Evolutionary conservation across 2,888 invertebrate genomes (phyloP).

Genomic region (Hofmannophila pseudospretella): DNA sequence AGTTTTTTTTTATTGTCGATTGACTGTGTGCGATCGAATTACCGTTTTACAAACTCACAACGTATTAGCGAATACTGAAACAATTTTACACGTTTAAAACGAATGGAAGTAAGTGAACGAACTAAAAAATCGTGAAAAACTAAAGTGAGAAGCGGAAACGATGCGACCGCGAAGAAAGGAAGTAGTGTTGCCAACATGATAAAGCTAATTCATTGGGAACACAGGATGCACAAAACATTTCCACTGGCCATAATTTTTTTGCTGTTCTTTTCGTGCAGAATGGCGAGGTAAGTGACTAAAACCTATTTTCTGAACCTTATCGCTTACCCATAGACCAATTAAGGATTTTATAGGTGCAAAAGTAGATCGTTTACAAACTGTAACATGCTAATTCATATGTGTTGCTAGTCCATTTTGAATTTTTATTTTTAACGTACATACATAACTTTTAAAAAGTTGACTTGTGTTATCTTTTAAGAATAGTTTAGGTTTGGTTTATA

Average conservation of each 20-base stretch:
- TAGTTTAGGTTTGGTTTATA: too few relatives aligned
- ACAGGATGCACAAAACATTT: slow-evolving; percentile 63
- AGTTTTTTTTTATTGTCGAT: neutral
- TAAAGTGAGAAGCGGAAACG: slow-evolving; percentile 48
- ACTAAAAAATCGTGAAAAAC: slow-evolving; percentile 8
- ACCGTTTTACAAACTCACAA: slow-evolving; percentile 15
- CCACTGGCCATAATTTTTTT: slow-evolving; percentile 52
- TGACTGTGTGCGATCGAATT: slow-evolving; percentile 17
- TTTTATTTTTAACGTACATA: too few relatives aligned
- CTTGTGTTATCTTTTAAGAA: too few relatives aligned
- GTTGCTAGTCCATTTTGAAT: too few relatives aligned
- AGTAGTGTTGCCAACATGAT: slow-evolving; percentile 72
- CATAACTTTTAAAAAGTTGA: too few relatives aligned
- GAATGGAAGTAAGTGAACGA: neutral
- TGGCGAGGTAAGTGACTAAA: slow-evolving; percentile 55
- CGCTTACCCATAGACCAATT: slow-evolving; percentile 10
- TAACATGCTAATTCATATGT: too few relatives aligned
- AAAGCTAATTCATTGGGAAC: slow-evolving; percentile 40
- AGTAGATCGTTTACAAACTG: too few relatives aligned
- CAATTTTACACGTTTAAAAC: neutral
- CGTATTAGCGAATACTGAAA: slow-evolving; percentile 1
- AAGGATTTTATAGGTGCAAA: neutral
- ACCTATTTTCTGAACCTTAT: slow-evolving; percentile 1
- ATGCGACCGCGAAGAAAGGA: slow-evolving; percentile 59
- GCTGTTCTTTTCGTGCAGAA: slow-evolving; percentile 55